Evolutionary conservation across 2,888 invertebrate species (phyloP), one percentile per base, ranked within the genome.

Genomic region (Cremastinae sp.): DNA sequence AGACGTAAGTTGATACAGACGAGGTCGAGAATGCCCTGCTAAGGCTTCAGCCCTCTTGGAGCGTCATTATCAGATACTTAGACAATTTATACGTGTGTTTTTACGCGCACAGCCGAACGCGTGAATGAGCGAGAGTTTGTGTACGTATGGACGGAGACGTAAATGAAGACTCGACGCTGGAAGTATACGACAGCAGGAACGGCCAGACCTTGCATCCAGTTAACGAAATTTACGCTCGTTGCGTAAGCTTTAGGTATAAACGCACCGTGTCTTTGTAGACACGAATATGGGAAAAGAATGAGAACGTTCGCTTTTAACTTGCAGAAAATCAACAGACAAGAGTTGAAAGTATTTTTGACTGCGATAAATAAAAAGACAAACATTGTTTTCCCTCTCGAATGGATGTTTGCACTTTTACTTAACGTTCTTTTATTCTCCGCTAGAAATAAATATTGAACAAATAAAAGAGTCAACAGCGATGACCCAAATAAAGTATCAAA

Each of bases 161-260:
- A 37, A 2, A 37, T 12, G 41, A 61, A 55, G 43, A 55, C 53
- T 73, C 61, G 73, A 59, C 61, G 55, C 28, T 28, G 59, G n/a
- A 39, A 28, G 59, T 51, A 28, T 69, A 22, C 58, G 16, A 45
- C 53, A 39, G 59, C 59, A 43, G 28, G 59, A 66, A 61, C 55
- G 58, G 41, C 39, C 45, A 73, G 72, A 76, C 76, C 76, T 76
- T 76, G 76, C 73, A 73, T 43, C 73, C 64, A 73, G 73, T 76
- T 76, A 76, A 73, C 76, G 73, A 76, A 76, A 76, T 76, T 76
- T 76, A 76, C 73, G 58, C 73, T 69, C 69, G 73, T 76, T 76
- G 76, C 76, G 69, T 76, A 76, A 76, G 73, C 59, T 64, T 55
- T 55, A n/a, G 51, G 35, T 35, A 43, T 61, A 18, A 45, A 9